Evolutionary conservation across 2,888 invertebrate species (phyloP).

Genomic region (Deilephila elpenor): DNA sequence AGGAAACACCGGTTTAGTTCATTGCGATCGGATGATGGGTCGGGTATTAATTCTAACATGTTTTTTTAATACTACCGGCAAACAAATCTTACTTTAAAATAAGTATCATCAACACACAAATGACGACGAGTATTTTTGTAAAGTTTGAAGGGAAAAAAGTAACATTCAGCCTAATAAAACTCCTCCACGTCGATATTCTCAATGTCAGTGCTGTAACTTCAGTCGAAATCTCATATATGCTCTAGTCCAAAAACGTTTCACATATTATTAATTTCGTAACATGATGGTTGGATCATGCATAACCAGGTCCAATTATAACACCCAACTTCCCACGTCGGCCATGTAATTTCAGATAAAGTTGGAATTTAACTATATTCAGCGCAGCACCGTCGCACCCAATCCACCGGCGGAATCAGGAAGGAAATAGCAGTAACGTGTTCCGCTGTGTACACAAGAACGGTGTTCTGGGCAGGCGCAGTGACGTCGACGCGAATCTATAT

Average conservation of each 20-base stretch:
- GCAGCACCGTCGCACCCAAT: slow-evolving; percentile 17
- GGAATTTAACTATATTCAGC: slow-evolving; percentile 11
- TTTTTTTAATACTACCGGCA: no score
- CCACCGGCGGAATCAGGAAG: slow-evolving; percentile 18
- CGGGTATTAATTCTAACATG: no score
- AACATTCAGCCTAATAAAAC: no score
- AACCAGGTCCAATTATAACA: slow-evolving; percentile 3
- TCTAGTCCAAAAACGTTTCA: neutral
- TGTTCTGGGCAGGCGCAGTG: slow-evolving; percentile 10
- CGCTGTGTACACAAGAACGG: neutral
- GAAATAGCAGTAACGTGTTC: slow-evolving; percentile 23
- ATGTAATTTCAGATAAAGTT: slow-evolving; percentile 17
- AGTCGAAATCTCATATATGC: no score
- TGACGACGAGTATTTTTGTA: no score
- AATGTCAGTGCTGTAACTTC: no score
- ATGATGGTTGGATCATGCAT: neutral
- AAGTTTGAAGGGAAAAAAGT: no score
- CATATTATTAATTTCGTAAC: neutral
- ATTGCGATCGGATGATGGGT: no score
- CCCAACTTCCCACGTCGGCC: neutral
- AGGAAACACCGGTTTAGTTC: no score
- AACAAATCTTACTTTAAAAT: no score
- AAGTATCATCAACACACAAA: no score
- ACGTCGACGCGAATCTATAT: neutral
- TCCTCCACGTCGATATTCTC: no score